Evolutionary conservation across 1,140 invertebrate species (phyloP).

Genomic region (Sinonovacula constricta): DNA sequence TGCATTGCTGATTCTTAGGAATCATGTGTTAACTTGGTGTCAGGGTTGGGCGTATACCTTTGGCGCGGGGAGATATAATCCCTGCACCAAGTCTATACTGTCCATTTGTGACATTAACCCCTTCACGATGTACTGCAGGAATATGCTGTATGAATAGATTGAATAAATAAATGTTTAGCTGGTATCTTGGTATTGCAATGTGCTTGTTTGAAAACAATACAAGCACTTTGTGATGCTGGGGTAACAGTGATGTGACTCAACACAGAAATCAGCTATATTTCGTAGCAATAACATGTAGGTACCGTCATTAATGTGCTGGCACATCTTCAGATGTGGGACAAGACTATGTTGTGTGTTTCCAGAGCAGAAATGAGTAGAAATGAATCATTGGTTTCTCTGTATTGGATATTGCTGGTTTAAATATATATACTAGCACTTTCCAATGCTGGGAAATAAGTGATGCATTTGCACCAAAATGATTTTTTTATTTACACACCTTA

Average conservation of each 20-base stretch:
- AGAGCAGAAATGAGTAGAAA: background rate
- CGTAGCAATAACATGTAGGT: too few species aligned
- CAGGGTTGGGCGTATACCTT: slow-evolving; percentile 11
- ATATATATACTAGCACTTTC: slow-evolving; percentile 47
- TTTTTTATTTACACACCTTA: too few species aligned
- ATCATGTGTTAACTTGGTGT: slow-evolving; percentile 16
- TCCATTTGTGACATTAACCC: slow-evolving; percentile 2
- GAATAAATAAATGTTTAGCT: slow-evolving; percentile 8
- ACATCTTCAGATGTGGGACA: background rate
- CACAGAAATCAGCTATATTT: too few species aligned
- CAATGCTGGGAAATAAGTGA: slow-evolving; percentile 36
- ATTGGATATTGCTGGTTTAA: slow-evolving; percentile 39
- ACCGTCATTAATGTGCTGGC: background rate
- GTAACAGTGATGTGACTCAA: background rate
- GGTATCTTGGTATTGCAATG: slow-evolving; percentile 7
- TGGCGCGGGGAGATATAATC: slow-evolving; percentile 38
- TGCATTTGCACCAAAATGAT: background rate
- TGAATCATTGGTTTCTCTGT: background rate
- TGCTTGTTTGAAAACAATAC: slow-evolving; percentile 17
- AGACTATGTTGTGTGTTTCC: background rate
- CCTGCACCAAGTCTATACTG: slow-evolving; percentile 50
- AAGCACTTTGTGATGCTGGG: slow-evolving; percentile 37
- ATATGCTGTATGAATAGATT: background rate
- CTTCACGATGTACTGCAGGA: background rate
- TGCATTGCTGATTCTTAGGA: background rate